Percentiles rank a stretch among this genome's conserved stretches.
Conservation (phyloP, 2,888 invertebrate genomes). For the Sesia apiformis region DNA sequence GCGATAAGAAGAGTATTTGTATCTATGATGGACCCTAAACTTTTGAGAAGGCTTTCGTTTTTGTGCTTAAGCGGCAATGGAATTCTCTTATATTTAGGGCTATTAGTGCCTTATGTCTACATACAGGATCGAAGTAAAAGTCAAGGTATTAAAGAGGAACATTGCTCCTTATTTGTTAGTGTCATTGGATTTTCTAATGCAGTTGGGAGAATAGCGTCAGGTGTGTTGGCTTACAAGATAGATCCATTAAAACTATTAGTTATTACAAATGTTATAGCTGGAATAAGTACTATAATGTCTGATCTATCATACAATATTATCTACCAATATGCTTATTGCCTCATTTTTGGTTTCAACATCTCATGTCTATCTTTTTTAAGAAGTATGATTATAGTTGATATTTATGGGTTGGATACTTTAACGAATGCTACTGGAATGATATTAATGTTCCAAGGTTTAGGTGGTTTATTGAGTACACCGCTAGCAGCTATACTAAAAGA, state of each 20-base stretch:
- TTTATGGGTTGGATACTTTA: constrained; percentile 56
- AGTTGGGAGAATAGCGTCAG: constrained; percentile 39
- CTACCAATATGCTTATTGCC: constrained; percentile 47
- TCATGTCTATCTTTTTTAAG: constrained; percentile 39
- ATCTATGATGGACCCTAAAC: constrained; percentile 57
- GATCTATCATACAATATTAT: constrained; percentile 36
- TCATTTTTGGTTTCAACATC: constrained; percentile 44
- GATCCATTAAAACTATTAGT: constrained; percentile 33
- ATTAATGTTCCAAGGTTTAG: constrained; percentile 54
- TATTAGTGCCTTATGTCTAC: constrained; percentile 53
- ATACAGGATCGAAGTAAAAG: constrained; percentile 37
- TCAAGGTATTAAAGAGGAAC: constrained; percentile 32
- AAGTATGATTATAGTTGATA: constrained; percentile 44
- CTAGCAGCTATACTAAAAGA: constrained; percentile 40
- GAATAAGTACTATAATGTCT: constrained; percentile 37
- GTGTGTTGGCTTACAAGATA: constrained; percentile 38
- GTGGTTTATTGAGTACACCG: constrained; percentile 52
- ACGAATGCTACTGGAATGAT: constrained; percentile 60
- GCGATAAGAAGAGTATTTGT: constrained; percentile 55
- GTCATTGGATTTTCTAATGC: constrained; percentile 47
- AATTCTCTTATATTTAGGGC: constrained; percentile 41
- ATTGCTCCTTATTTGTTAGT: constrained; percentile 49
- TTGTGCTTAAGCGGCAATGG: constrained; percentile 36
- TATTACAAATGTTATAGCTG: constrained; percentile 26
- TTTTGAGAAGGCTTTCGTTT: constrained; percentile 46